Evolutionary conservation across 2,888 invertebrate genomes (phyloP), one percentile per base, ranked within the genome.

Genomic region (Parapristionchus giblindavisi): DNA sequence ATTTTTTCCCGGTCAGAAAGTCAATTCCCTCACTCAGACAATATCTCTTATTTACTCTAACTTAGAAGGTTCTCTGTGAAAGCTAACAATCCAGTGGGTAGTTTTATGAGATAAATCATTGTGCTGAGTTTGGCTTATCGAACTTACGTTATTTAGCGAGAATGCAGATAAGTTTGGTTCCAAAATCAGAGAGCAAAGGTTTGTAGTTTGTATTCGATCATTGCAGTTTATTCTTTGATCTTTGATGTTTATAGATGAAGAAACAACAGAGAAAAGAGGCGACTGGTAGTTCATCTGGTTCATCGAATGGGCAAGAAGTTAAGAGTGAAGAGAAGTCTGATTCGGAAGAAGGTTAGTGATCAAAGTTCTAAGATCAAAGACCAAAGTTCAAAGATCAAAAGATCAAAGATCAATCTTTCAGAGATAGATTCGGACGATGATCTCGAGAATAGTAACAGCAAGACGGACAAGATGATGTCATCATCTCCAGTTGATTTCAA

Each of bases 101-200:
- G n/a, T n/a, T n/a, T n/a, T n/a, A n/a, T n/a, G n/a, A n/a, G n/a
- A n/a, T n/a, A n/a, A n/a, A n/a, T n/a, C n/a, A n/a, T n/a, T n/a
- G n/a, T n/a, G n/a, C n/a, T n/a, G n/a, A n/a, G n/a, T n/a, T n/a
- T n/a, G n/a, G n/a, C n/a, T n/a, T n/a, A n/a, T n/a, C n/a, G n/a
- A n/a, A n/a, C n/a, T n/a, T n/a, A n/a, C n/a, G n/a, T n/a, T n/a
- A n/a, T n/a, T n/a, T n/a, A n/a, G n/a, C n/a, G n/a, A n/a, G n/a
- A n/a, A n/a, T n/a, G n/a, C n/a, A n/a, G n/a, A n/a, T n/a, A 99
- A 90, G 98, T 99, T 1, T 87, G 87, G 86, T 99, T 99, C 89
- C 98, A 99, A 90, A 99, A 99, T 89, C 98, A 99, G 89, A 90
- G 91, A 77, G 91, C 91, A 36, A 91, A 91, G 89, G 90, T 91